Base-by-base conservation (phyloP, 1,140 invertebrate species). In the Copidosoma floridanum region DNA sequence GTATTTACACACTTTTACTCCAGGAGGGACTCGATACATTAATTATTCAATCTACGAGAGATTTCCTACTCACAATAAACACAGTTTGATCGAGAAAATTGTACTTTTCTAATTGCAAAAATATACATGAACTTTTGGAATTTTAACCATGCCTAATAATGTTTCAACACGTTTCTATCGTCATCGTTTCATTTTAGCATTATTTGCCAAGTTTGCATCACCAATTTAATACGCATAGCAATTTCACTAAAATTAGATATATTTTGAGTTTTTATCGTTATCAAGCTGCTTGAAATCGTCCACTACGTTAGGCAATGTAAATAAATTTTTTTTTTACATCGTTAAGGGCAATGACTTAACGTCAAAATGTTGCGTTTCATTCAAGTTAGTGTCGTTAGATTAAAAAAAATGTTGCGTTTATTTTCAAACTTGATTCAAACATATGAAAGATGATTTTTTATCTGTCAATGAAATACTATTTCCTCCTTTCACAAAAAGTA, bases 271-370 rank as follows among this genome's bases (percentile, higher is more conserved):
- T 38, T 47, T 6, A 43, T 14, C 16, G 23, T 60, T 23, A 41
- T 37, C 21, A 32, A 46, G 50, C 23, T 46, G n/a, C 11, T 20
- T 54, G 47, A 40, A 60, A 38, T 60, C 44, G 24, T 40, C 37
- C 23, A 54, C 58, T 60, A 59, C 40, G 35, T 48, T 8, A 35
- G n/a, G n/a, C n/a, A n/a, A n/a, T n/a, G n/a, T n/a, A n/a, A n/a
- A n/a, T n/a, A n/a, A n/a, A n/a, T n/a, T n/a, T n/a, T n/a, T n/a
- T n/a, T n/a, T n/a, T n/a, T n/a, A n/a, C n/a, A n/a, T n/a, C n/a
- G n/a, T n/a, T n/a, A n/a, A 35, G 16, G 43, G 41, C 53, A 56
- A n/a, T 35, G 12, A 23, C 35, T 35, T 54, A n/a, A n/a, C n/a
- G n/a, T n/a, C n/a, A n/a, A n/a, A n/a, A n/a, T n/a, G n/a, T n/a